phyloP scores from a whole-genome alignment of 2,113 vertebrate species.

The Oriolus oriolus region DNA sequence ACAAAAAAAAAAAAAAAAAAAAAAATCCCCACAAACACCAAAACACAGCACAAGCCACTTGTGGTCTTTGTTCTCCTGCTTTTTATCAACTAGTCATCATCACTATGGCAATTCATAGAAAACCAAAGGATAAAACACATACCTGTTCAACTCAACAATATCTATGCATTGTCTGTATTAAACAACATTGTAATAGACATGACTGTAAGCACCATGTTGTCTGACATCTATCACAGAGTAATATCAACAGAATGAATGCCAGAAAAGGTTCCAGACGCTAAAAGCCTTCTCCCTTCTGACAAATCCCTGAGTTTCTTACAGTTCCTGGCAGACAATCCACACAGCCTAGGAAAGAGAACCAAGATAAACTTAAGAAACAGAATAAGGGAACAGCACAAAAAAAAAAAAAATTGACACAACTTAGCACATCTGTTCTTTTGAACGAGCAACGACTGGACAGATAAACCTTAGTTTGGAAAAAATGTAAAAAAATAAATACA shows the following conservation, averaged over 20 bases:
- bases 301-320: background rate
- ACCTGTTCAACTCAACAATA: background rate
- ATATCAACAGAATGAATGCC: background rate
- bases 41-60: background rate
- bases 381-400: background rate
- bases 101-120: background rate
- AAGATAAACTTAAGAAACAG: background rate
- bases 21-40: background rate
- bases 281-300: background rate
- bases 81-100: background rate
- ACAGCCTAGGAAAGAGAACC: background rate
- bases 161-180: rapidly evolving
- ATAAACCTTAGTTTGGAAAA: background rate
- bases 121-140: background rate
- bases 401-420: background rate
- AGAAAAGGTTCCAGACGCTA: background rate
- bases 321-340: background rate
- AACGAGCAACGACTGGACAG: background rate
- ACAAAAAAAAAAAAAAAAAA: background rate
- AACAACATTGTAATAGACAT: background rate
- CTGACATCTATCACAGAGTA: background rate
- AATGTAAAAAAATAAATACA: background rate
- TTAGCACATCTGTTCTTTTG: background rate
- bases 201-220: background rate
- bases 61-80: background rate